Evolutionary conservation across 1,140 invertebrate genomes (phyloP).

Genomic region (Probaryconus sp.): DNA sequence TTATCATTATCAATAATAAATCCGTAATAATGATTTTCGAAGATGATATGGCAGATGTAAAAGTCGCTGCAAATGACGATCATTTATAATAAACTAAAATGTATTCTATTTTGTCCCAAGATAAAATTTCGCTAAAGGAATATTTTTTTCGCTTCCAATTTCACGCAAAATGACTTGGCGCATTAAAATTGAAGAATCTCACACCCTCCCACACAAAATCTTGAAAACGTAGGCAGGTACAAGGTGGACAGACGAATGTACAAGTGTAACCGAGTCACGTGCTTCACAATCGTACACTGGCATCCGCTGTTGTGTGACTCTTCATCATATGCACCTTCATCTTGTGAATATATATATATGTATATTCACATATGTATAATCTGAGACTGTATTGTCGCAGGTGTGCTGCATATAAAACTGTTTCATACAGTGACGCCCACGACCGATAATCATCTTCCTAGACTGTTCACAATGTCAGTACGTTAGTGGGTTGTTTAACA

Average conservation of each 20-base stretch:
- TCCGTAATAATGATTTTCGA: too few species aligned
- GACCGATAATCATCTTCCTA: conserved; percentile 29
- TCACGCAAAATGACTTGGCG: neutral
- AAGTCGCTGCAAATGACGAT: too few species aligned
- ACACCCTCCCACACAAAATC: conserved; percentile 11
- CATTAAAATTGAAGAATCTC: conserved; percentile 11
- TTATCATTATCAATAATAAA: too few species aligned
- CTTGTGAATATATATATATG: neutral
- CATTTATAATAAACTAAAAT: too few species aligned
- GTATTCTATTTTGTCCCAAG: too few species aligned
- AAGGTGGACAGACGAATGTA: conserved; percentile 5
- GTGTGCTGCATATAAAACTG: conserved; percentile 32
- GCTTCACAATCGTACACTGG: conserved; percentile 24
- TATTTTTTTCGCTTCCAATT: too few species aligned
- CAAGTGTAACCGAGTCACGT: conserved; percentile 38
- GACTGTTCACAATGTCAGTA: conserved; percentile 35
- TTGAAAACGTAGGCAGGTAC: conserved; percentile 19
- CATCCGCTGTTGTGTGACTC: conserved; percentile 21
- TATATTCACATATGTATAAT: too few species aligned
- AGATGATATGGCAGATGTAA: too few species aligned
- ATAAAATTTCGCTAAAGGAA: too few species aligned
- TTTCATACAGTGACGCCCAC: conserved; percentile 30
- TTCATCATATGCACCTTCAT: neutral
- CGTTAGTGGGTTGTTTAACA: conserved; percentile 35
- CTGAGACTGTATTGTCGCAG: conserved; percentile 20